Evolutionary conservation across 2,797 vertebrate genomes (phyloP).

Genomic region (Pangasius djambal): DNA sequence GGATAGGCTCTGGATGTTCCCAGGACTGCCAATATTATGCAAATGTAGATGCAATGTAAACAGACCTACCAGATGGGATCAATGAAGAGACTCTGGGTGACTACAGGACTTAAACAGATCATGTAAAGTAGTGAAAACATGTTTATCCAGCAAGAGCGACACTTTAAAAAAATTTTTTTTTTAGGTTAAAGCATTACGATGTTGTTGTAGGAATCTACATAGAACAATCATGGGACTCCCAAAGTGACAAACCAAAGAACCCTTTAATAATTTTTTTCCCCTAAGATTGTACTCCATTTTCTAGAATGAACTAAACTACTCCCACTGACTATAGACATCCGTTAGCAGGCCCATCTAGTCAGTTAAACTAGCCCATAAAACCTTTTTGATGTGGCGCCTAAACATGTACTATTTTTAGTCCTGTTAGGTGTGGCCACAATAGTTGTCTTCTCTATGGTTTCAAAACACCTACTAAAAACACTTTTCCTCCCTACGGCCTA

Average conservation of each 20-base stretch:
- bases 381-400: background rate
- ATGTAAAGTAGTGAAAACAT: background rate
- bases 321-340: background rate
- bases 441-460: background rate
- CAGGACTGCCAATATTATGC: background rate
- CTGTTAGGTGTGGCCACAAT: background rate
- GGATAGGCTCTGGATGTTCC: background rate
- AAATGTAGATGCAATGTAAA: background rate
- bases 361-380: background rate
- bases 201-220: background rate
- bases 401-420: background rate
- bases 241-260: background rate
- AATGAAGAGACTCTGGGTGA: background rate
- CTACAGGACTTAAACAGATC: background rate
- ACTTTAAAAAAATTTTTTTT: background rate
- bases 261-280: background rate
- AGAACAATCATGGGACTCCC: background rate
- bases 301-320: constrained; percentile 1
- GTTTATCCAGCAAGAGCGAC: background rate
- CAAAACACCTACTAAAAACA: background rate
- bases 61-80: background rate
- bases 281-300: background rate
- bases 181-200: background rate
- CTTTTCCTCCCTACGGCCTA: background rate
- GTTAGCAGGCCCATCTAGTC: background rate